Percentiles rank a stretch among this genome's conserved stretches.
Evolutionary conservation across 2,113 vertebrate genomes (phyloP).

Genomic region (Recurvirostra avosetta): DNA sequence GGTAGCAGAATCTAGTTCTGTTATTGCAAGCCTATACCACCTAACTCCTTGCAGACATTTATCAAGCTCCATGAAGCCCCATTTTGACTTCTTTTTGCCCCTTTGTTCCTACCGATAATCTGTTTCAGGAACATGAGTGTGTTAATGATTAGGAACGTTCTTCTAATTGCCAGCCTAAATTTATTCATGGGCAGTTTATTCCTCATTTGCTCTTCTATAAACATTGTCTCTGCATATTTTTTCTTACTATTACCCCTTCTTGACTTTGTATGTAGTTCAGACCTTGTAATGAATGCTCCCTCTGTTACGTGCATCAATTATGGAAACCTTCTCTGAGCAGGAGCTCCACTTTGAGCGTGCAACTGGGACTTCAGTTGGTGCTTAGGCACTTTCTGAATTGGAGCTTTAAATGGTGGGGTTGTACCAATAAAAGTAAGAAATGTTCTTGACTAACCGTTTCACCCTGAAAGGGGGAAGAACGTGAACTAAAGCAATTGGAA

Average conservation of each 20-base stretch:
- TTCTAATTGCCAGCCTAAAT: slow-evolving; percentile 18
- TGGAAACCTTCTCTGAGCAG: not conserved
- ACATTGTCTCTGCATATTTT: not conserved
- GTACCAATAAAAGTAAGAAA: not conserved
- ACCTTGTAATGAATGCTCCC: not conserved
- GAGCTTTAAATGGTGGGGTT: not conserved
- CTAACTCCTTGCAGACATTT: not conserved
- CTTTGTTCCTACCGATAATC: not conserved
- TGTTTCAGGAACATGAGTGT: not conserved
- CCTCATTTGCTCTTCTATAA: not conserved
- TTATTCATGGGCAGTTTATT: slow-evolving; percentile 36
- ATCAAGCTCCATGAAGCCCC: not conserved
- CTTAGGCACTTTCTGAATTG: not conserved
- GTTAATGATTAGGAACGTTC: not conserved
- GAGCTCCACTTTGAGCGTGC: not conserved
- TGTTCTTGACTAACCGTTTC: not conserved
- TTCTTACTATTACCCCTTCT: not conserved
- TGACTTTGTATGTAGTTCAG: not conserved
- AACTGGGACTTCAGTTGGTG: not conserved
- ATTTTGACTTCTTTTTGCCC: not conserved
- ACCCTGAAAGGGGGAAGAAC: not conserved
- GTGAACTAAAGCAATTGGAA: not conserved
- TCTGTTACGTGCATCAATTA: not conserved
- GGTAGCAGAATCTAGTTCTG: not conserved
- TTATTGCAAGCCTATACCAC: not conserved